These are phyloP conservation scores for Oreonectes daqikongensis DNA, from an alignment of 2,797 vertebrate species.

Conservation along the genomic window DNA sequence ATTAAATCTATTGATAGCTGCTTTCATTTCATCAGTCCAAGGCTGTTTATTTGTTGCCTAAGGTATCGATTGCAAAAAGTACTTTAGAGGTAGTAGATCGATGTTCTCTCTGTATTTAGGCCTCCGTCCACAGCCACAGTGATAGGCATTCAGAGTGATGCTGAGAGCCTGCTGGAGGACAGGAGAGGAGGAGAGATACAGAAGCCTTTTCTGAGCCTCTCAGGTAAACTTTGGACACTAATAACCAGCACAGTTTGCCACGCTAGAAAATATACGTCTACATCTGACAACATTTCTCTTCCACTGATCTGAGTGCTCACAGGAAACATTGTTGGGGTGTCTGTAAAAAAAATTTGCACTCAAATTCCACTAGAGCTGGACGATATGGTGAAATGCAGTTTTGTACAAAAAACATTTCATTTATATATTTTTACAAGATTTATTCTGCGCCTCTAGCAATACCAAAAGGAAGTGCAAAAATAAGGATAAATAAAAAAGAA, in stretches of 20 bases:
- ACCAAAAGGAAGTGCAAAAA: too few species aligned
- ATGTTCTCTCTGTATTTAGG: conserved; percentile 67
- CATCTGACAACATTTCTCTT: too few species aligned
- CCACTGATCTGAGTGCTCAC: too few species aligned
- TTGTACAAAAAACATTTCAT: too few species aligned
- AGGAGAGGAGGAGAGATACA: conserved; percentile 89
- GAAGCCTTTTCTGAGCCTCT: conserved; percentile 78
- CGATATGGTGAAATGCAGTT: too few species aligned
- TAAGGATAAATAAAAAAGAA: too few species aligned
- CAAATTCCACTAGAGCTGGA: too few species aligned
- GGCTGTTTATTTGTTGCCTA: conserved; percentile 1
- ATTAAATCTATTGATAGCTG: not conserved
- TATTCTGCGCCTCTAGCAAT: too few species aligned
- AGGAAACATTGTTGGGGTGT: too few species aligned
- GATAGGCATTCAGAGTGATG: conserved; percentile 87
- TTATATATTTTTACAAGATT: too few species aligned
- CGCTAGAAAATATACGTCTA: too few species aligned
- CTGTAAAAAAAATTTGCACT: too few species aligned
- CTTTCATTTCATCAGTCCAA: not conserved
- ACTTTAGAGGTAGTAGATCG: not conserved
- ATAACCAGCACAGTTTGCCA: not conserved
- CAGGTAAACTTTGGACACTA: conserved; percentile 73
- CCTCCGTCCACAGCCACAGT: conserved; percentile 92
- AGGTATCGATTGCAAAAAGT: not conserved
- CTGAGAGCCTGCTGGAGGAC: conserved; percentile 87